Base-by-base conservation (phyloP, 64 coral and sea anemone species). In the Montipora cactus region DNA sequence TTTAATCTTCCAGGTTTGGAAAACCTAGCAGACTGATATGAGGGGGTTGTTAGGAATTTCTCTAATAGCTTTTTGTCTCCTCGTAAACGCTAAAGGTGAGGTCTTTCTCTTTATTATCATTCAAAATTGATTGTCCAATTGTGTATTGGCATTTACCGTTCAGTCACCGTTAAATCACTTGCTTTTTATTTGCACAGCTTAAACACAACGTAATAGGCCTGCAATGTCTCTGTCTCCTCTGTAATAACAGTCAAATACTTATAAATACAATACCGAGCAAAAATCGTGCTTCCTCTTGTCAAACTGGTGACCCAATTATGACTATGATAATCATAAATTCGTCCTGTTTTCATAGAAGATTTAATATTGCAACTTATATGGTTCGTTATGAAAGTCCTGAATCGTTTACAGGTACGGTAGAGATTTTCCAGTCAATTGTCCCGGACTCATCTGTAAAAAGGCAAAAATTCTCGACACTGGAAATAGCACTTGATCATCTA, bases 11-110 rank as follows among this genome's bases (percentile, higher is more conserved):
- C 82, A 71, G 82, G 82, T 73, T 86, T 86, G 82, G 82, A 86
- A 68, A 16, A 44, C 66, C 64, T 71, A 86, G 82, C 45, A 10
- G 16, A 70, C 14, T 53, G 82, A 86, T 72, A 86, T 86, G 82
- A 86, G 82, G 82, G 82, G 82, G 66, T 18, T 86, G 14, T 86
- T 86, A 86, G 82, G 64, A 67, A 86, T 86, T 86, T 86, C 67
- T 72, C 46, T 86, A 49, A 45, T 86, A 86, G 47, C 82, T 12
- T 86, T 86, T 51, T 67, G 64, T 86, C 82, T 86, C 66, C 82
- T 86, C 11, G 82, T 86, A 72, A 70, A 64, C 47, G 82, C 82
- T 86, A 86, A 64, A 86, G 82, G 82, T 86, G 16, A 86, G 82
- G 12, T 45, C 0, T 67, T 37, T 37, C 37, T 1, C 14, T 71